These are phyloP conservation scores for Cydia fagiglandana DNA, from an alignment of 1,140 invertebrate genomes.

Conservation along the genomic window DNA sequence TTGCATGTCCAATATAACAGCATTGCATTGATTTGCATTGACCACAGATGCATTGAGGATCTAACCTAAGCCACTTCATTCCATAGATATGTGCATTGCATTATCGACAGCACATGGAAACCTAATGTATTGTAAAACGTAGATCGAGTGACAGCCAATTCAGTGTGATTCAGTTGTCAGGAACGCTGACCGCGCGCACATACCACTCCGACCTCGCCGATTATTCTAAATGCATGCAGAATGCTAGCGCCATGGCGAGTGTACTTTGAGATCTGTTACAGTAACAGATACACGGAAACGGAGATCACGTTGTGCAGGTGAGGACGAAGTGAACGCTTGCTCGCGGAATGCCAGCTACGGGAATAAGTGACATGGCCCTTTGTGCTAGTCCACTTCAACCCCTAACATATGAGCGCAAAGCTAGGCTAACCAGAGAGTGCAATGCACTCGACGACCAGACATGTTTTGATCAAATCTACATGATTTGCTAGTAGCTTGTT, in stretches of 20 bases:
- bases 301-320: neutral
- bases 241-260: neutral
- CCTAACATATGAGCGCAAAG: neutral
- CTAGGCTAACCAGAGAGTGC: neutral
- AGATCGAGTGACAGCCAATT: neutral
- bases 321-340: neutral
- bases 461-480: constrained; percentile 6
- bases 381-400: neutral
- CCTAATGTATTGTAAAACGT: constrained; percentile 4
- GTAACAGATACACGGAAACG: neutral
- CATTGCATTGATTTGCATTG: neutral
- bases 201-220: neutral
- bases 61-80: constrained; percentile 3
- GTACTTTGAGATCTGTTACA: neutral
- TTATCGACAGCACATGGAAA: neutral
- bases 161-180: constrained; percentile 7
- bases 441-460: neutral
- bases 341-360: neutral
- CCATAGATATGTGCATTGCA: neutral
- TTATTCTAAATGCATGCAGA: neutral
- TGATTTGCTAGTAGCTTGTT: neutral
- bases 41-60: neutral
- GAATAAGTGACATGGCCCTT: neutral
- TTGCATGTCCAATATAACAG: neutral
- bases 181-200: neutral